Percentiles rank a stretch among this genome's conserved stretches.
These are phyloP conservation scores for Argyra leucocephala DNA, from an alignment of 2,888 invertebrate species.

Conservation along the genomic window DNA sequence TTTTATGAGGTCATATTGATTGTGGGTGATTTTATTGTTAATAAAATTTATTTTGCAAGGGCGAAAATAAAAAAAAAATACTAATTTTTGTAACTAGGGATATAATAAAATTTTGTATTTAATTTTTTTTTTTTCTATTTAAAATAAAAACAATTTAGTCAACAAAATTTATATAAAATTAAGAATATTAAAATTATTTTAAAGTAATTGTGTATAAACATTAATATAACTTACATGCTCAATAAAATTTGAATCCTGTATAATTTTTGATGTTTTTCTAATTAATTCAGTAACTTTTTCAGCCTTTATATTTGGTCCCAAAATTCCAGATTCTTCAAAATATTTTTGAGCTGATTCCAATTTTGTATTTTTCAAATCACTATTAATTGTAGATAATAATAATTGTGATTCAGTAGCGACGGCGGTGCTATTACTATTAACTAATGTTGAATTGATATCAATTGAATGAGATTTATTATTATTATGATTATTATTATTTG, in stretches of 20 bases:
- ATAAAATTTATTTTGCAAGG: too few relatives aligned
- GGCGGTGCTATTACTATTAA: too few relatives aligned
- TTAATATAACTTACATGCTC: conserved; percentile 28
- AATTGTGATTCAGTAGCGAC: background rate
- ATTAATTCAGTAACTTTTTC: conserved; percentile 26
- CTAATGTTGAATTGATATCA: background rate
- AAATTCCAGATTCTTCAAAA: conserved; percentile 33
- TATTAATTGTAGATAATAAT: too few relatives aligned
- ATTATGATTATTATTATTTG: background rate
- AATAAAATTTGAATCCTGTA: conserved; percentile 30
- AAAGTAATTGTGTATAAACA: too few relatives aligned
- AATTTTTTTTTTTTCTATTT: too few relatives aligned
- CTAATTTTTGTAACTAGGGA: too few relatives aligned
- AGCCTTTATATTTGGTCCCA: conserved; percentile 28
- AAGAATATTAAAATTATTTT: background rate
- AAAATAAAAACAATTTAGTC: too few relatives aligned
- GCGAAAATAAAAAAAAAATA: too few relatives aligned
- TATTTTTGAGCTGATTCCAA: conserved; percentile 33
- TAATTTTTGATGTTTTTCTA: conserved; percentile 33
- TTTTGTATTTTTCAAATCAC: background rate
- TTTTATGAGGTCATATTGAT: too few relatives aligned
- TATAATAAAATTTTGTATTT: too few relatives aligned
- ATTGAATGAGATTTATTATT: background rate
- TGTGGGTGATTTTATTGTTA: too few relatives aligned
- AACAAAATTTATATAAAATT: too few relatives aligned